These are phyloP conservation scores for Xanthia togata DNA, from an alignment of 2,888 invertebrate species.

Conservation along the genomic window DNA sequence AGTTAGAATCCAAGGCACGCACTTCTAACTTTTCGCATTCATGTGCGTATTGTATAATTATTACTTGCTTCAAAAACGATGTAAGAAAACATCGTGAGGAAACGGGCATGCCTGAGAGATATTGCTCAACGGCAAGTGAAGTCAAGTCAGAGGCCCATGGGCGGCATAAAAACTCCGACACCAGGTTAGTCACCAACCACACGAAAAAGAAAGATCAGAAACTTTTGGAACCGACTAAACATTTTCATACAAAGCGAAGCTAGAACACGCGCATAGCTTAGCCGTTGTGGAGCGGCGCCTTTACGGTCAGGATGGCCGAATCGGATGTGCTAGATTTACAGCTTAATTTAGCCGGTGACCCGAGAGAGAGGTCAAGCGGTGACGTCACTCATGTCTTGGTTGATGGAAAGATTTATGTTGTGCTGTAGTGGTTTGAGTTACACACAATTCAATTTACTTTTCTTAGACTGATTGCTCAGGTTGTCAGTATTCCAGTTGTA, in stretches of 20 bases:
- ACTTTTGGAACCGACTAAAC: too few relatives aligned
- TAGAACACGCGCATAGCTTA: background rate
- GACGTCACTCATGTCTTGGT: constrained; percentile 44
- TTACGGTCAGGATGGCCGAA: constrained; percentile 36
- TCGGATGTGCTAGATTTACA: constrained; percentile 48
- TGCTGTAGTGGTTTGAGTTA: constrained; percentile 2
- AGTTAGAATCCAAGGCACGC: too few relatives aligned
- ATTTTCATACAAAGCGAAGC: background rate
- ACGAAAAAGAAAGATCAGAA: too few relatives aligned
- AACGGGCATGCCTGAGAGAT: too few relatives aligned
- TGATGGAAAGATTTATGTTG: constrained; percentile 48
- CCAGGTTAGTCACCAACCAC: too few relatives aligned
- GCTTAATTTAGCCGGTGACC: constrained; percentile 50
- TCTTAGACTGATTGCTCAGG: background rate
- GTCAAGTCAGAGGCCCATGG: too few relatives aligned
- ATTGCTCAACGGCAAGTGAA: too few relatives aligned
- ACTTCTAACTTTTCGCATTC: too few relatives aligned
- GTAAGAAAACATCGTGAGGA: too few relatives aligned
- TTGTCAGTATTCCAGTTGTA: background rate
- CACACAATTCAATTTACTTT: constrained; percentile 7
- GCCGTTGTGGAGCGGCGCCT: background rate
- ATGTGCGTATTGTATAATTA: too few relatives aligned
- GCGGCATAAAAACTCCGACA: too few relatives aligned
- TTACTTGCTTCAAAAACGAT: too few relatives aligned
- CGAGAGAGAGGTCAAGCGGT: constrained; percentile 49